Evolutionary conservation across 2,888 invertebrate species (phyloP), one percentile per base, ranked within the genome.

Genomic region (Teleogryllus oceanicus): DNA sequence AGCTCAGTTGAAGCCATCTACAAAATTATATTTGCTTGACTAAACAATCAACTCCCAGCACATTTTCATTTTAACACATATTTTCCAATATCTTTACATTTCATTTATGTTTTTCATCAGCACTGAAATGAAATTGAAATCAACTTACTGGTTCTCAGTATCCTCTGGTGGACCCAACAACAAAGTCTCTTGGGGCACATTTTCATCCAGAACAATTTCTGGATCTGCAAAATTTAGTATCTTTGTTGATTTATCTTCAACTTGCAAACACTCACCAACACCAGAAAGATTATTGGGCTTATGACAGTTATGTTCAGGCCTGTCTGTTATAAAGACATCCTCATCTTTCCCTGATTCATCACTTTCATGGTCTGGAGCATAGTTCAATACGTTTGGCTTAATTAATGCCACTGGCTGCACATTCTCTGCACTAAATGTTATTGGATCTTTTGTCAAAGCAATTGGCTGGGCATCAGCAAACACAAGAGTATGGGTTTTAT

Each of bases 371-470:
- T 78, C 79, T n/a, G 76, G 18, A 10, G 62, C 49, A 79, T 76
- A 79, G 21, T 49, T n/a, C 16, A 79, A 51, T 37, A 79, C 76
- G 8, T 77, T 24, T 51, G 51, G 18, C 37, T 79, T 79, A 11
- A 76, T 76, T 50, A 79, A 50, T 10, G 77, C 79, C 21, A 79
- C 79, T 37, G 76, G 78, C 11, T 80, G 80, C 20, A 78, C 50
- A n/a, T 75, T 75, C 8, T 49, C 78, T 75, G 80, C 11, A 49
- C 49, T 75, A 21, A 78, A 76, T 13, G 78, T 50, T 37, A 49
- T 74, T 12, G 37, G 18, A 11, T 77, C 21, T 49, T 81, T 79
- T 5, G 74, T 21, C 16, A 79, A 21, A 49, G 79, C 20, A 12
- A 78, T 16, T 74, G 79, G 79, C 24, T 79, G 78, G 1, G 74